A percentile compares a stretch with the other conserved stretches of the same genome.
phyloP scores from a whole-genome alignment of 2,888 invertebrate species.

The Matsumyia berberina region DNA sequence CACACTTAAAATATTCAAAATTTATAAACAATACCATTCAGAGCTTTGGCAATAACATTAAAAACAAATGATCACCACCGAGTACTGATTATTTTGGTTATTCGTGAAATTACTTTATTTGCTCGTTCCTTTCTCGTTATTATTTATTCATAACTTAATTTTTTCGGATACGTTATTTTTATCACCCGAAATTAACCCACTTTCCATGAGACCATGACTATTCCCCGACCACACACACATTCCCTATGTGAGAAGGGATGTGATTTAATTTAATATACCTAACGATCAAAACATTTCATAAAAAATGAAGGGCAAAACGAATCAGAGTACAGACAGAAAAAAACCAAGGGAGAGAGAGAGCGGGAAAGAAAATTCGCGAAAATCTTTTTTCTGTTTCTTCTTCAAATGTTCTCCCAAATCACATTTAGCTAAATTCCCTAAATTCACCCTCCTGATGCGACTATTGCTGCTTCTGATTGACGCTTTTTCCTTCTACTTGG shows the following conservation, averaged over 20 bases:
- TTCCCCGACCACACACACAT: slow-evolving; percentile 43
- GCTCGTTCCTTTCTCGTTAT: slow-evolving; percentile 8
- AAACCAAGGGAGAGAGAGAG: no score
- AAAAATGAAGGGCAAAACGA: slow-evolving; percentile 41
- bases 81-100: slow-evolving; percentile 58
- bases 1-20: slow-evolving; percentile 30
- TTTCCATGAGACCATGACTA: slow-evolving; percentile 39
- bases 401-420: slow-evolving; percentile 38
- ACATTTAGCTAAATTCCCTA: slow-evolving; percentile 42
- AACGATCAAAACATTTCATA: slow-evolving; percentile 66
- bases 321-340: slow-evolving; percentile 1
- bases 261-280: slow-evolving; percentile 65
- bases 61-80: slow-evolving; percentile 52
- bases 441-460: slow-evolving; percentile 23
- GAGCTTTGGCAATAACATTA: slow-evolving; percentile 53
- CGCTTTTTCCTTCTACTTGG: slow-evolving; percentile 8
- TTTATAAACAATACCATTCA: slow-evolving; percentile 44
- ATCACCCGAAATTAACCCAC: slow-evolving; percentile 64
- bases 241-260: slow-evolving; percentile 32
- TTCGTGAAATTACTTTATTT: slow-evolving; percentile 46
- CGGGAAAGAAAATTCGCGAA: slow-evolving; percentile 35
- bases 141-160: slow-evolving; percentile 71
- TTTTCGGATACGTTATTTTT: slow-evolving; percentile 67
- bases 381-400: slow-evolving; percentile 21
- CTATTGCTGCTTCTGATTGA: background rate